Conservation (phyloP, 2,888 invertebrate genomes). For the Apocheima hispidaria region DNA sequence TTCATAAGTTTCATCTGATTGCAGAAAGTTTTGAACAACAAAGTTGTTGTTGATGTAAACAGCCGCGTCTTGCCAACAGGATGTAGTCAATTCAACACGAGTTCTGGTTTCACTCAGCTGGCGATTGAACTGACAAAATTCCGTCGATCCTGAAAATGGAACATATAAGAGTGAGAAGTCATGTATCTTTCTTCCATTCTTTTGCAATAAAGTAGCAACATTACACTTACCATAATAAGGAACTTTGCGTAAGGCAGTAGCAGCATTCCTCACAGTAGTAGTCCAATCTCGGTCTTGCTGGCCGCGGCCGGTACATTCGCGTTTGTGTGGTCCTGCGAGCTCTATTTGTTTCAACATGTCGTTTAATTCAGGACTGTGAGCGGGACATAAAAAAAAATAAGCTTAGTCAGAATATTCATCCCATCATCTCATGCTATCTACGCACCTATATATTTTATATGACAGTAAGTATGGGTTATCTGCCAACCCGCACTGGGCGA, state of each 20-base stretch:
- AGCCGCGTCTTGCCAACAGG: slow-evolving; percentile 74
- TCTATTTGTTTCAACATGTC: slow-evolving; percentile 67
- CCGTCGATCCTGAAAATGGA: slow-evolving; percentile 61
- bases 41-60: slow-evolving; percentile 76
- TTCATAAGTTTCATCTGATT: slow-evolving; percentile 66
- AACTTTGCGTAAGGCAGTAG: slow-evolving; percentile 62
- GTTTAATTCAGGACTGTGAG: slow-evolving; percentile 61
- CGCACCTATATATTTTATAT: no score
- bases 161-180: not conserved
- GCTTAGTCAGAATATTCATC: no score
- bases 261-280: slow-evolving; percentile 59
- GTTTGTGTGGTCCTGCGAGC: slow-evolving; percentile 46
- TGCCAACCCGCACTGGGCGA: no score
- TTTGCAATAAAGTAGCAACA: not conserved
- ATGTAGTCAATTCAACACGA: slow-evolving; percentile 71
- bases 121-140: slow-evolving; percentile 69
- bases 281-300: slow-evolving; percentile 68
- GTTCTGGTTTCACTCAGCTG: slow-evolving; percentile 74
- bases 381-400: no score
- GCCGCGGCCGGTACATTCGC: slow-evolving; percentile 70
- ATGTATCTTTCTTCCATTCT: not conserved
- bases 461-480: no score
- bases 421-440: no score
- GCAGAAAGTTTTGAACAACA: slow-evolving; percentile 62
- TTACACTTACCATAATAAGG: slow-evolving; percentile 69